Base-by-base conservation (phyloP, 2,888 invertebrate species). In the Idaea aversata region DNA sequence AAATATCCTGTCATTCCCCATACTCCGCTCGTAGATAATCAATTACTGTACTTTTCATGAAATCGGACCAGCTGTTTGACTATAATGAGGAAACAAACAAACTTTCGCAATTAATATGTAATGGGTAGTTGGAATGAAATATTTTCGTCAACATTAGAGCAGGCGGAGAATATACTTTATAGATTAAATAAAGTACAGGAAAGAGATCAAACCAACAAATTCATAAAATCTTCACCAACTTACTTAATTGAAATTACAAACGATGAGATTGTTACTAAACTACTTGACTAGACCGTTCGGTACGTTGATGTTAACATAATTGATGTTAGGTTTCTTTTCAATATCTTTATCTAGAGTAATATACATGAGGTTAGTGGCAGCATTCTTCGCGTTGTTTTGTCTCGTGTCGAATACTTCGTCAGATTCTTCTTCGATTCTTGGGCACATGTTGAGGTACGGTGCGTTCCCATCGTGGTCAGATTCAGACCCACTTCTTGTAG, bases 241-340 rank as follows among this genome's bases (percentile, higher is more conserved):
- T 72, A 66, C 70, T 67, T 65, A 74, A 73, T 16, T 65, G 36
- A 59, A 63, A 67, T 67, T 66, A 67, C 59, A 70, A 64, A 72
- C 70, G 71, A 70, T 78, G 77, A 79, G 77, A 78, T 80, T 78
- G 70, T 63, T 63, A 64, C 62, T 74, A 71, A 70, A 74, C 83
- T 86, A 91, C 80, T 88, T 91, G 89, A 92, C 91, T 90, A 91
- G 88, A 86, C 91, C 90, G 73, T 91, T 91, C 66, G 88, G 86
- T 75, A 81, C 77, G 73, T 90, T 91, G 47, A 88, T 84, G 63
- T 76, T 75, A 15, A 72, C 72, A 73, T 93, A 92, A 73, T 75
- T 83, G 73, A 84, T 87, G 73, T 85, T 83, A 65, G 89, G 86
- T 75, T 89, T 91, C 73, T 91, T 90, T 38, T 89, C 88, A n/a